These are phyloP conservation scores for Oreonectes daqikongensis DNA, from an alignment of 2,797 vertebrate genomes.

Conservation along the genomic window DNA sequence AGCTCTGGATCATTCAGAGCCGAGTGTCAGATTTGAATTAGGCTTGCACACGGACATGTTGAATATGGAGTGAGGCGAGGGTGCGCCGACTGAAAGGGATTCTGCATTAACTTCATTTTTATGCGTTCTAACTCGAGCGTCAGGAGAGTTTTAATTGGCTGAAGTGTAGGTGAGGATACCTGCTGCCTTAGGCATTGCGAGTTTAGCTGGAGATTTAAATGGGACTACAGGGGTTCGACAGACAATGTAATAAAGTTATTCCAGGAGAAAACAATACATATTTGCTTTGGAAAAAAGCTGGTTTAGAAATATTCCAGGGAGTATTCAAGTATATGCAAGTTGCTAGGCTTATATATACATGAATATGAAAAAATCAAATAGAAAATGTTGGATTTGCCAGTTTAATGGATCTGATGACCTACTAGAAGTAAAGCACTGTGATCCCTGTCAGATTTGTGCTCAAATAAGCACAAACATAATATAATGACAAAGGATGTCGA, in stretches of 20 bases:
- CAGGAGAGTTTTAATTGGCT: slow-evolving; percentile 60
- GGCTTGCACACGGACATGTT: background rate
- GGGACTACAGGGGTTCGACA: background rate
- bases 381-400: background rate
- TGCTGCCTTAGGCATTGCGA: slow-evolving; percentile 44
- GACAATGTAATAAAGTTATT: background rate
- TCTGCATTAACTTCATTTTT: slow-evolving; percentile 1
- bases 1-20: slow-evolving; percentile 4
- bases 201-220: slow-evolving; percentile 24
- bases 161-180: slow-evolving; percentile 47
- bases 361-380: background rate
- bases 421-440: background rate
- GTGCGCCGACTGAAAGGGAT: background rate
- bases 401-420: background rate
- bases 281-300: background rate
- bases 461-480: slow-evolving; percentile 22
- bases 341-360: background rate
- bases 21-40: slow-evolving; percentile 24
- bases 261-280: background rate
- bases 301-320: background rate
- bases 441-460: slow-evolving; percentile 11
- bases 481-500: slow-evolving; percentile 54
- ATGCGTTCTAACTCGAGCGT: slow-evolving; percentile 1
- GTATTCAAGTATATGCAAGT: background rate
- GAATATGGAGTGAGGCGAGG: slow-evolving; percentile 21